Evolutionary conservation across 53 echinoderm and acorn worm species (phyloP).

Genomic region (Echinometra lucunter): DNA sequence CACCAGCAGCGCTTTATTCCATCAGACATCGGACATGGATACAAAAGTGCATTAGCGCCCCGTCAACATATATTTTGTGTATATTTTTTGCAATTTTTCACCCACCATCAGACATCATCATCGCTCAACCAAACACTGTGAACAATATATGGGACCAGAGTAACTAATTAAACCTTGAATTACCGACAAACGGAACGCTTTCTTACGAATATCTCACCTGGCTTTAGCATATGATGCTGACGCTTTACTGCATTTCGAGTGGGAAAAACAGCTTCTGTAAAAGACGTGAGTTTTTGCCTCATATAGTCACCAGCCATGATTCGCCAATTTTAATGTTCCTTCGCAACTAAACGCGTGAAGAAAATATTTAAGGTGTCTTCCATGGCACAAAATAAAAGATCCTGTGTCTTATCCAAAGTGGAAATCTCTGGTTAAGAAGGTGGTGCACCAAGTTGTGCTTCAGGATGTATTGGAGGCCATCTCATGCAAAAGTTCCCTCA

Average conservation of each 20-base stretch:
- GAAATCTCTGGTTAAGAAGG: too few relatives aligned
- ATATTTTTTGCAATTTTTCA: too few relatives aligned
- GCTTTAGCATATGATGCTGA: constrained; percentile 90
- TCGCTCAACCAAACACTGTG: background rate
- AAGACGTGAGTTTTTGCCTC: constrained; percentile 92
- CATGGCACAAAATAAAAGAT: background rate
- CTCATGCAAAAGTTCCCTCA: too few relatives aligned
- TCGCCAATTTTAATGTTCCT: background rate
- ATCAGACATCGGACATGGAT: too few relatives aligned
- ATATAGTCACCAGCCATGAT: constrained; percentile 91
- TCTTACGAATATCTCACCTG: constrained; percentile 71
- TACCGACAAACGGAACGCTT: background rate
- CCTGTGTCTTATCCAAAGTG: too few relatives aligned
- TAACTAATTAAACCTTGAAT: background rate
- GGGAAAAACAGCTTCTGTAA: constrained; percentile 94
- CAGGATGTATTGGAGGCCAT: too few relatives aligned
- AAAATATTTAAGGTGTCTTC: background rate
- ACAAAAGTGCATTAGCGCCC: too few relatives aligned
- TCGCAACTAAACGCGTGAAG: background rate
- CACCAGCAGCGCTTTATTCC: too few relatives aligned
- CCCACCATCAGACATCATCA: too few relatives aligned
- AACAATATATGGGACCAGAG: background rate
- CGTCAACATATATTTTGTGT: too few relatives aligned
- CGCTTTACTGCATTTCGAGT: constrained; percentile 75
- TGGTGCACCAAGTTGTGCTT: too few relatives aligned